Base-by-base conservation (phyloP, 2,797 vertebrate species). In the Brachymystax lenok region DNA sequence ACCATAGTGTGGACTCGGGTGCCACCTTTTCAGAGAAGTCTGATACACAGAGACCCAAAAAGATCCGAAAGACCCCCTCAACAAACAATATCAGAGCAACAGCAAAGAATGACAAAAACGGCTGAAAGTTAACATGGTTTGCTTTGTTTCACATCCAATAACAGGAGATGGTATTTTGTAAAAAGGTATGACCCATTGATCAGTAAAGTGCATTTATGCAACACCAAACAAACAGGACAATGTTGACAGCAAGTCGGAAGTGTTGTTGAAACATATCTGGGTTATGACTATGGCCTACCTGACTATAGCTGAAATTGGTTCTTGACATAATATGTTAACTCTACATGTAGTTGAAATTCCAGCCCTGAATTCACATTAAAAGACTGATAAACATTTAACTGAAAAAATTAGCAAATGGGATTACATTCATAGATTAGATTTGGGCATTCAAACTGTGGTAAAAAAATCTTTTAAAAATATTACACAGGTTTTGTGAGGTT, bases 171-270 rank as follows among this genome's bases (percentile, higher is more conserved):
- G 66, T 40, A 67, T 71, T 71, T 68, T 67, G 67, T 77, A 77
- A 75, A 71, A 81, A 69, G 79, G 77, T 84, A 88, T 90, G 91
- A 93, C 89, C 92, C 90, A 89, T 92, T 89, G 88, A 92, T 94
- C 94, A 92, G 92, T 94, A 95, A 95, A 95, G 94, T 94, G 93
- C 94, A 94, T 94, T 93, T 93, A 94, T 94, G 92, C 93, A 93
- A 93, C 92, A 93, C 88, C 91, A 93, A 93, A 94, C 91, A 93
- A 92, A 93, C 92, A 91, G 87, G 90, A 91, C 91, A 89, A 92
- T 93, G 92, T 90, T 90, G 92, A 93, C 90, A 91, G 92, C 87
- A 85, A 84, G 91, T 92, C 84, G 87, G 91, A 93, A 90, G 90
- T 59, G 56, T 92, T 89, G 89, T 88, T 88, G 79, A 88, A 91